Base-by-base conservation (phyloP, 2,888 invertebrate species). In the Oscheius sp. region DNA sequence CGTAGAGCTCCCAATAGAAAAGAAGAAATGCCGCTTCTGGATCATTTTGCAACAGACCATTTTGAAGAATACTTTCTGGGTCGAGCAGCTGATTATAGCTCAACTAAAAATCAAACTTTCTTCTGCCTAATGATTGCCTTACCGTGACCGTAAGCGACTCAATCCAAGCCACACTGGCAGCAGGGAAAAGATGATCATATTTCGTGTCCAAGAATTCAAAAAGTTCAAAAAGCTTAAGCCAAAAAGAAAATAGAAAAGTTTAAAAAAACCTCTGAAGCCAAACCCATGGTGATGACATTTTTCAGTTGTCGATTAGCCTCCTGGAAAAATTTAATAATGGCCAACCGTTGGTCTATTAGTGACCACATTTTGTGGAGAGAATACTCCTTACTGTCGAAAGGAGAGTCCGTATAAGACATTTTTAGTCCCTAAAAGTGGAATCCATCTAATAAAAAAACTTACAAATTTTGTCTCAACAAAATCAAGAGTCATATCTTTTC, bases 1-100 rank as follows among this genome's bases (percentile, higher is more conserved):
- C 61, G 31, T 61, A 61, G 15, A 61, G 45, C 20, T 61, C 45
- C 61, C 61, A 61, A 17, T 61, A 61, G n/a, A 27, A 45, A 6
- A 61, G 61, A 27, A 29, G 61, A 25, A 45, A 61, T 12, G 31
- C 42, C 3, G 61, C 42, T 0, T 61, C 42, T 3, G 61, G 61
- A 15, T 45, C 29, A 4, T 3, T 45, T 17, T 25, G 17, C 29
- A 45, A 17, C n/a, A 61, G 34, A 29, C 8, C 27, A 0, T 4
- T 0, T 20, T 55, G 20, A 1, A 37, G 23, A 10, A 33, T n/a
- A 0, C n/a, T n/a, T 34, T 55, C 17, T 4, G 55, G 15, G 4
- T 34, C 34, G 0, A 29, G 17, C 31, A 61, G 27, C 6, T 29
- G n/a, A 2, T 25, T 42, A 27, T 61, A 45, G n/a, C 61, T 45